Conservation (phyloP, 1,140 invertebrate genomes). For the Nephila pilipes region DNA sequence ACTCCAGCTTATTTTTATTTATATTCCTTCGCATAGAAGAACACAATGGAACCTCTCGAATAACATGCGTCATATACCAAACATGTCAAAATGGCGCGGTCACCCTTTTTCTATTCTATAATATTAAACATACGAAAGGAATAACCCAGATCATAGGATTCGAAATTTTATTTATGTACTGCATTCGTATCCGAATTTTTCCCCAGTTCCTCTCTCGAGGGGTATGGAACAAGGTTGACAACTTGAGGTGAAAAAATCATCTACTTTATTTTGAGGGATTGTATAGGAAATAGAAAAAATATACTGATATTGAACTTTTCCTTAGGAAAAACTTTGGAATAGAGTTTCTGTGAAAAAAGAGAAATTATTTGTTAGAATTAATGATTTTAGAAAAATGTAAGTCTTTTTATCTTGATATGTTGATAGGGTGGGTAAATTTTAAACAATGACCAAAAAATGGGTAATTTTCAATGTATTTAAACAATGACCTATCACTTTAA, state of each 20-base stretch:
- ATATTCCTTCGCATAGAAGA: not conserved
- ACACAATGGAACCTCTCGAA: not conserved
- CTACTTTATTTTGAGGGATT: constrained; percentile 21
- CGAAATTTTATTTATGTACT: constrained; percentile 51
- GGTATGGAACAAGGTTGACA: constrained; percentile 38
- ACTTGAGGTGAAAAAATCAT: constrained; percentile 46
- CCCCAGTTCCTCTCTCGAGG: constrained; percentile 8
- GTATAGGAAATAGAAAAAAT: not conserved
- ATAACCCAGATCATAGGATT: constrained; percentile 6
- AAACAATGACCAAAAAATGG: too few species aligned
- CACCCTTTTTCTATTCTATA: constrained; percentile 17
- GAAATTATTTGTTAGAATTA: too few species aligned
- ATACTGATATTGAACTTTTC: too few species aligned
- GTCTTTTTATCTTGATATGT: too few species aligned
- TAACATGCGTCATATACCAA: constrained; percentile 33
- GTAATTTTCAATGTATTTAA: too few species aligned
- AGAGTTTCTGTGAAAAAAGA: too few species aligned
- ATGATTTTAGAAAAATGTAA: too few species aligned
- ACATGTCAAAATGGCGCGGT: constrained; percentile 14
- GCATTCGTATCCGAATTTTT: constrained; percentile 35
- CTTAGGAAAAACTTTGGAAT: too few species aligned
- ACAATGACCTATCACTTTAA: too few species aligned
- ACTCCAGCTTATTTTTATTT: constrained; percentile 1
- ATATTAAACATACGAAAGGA: constrained; percentile 19
- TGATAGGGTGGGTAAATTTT: too few species aligned